These are phyloP conservation scores for Microdon myrmicae DNA, from an alignment of 2,888 invertebrate genomes.

Conservation along the genomic window DNA sequence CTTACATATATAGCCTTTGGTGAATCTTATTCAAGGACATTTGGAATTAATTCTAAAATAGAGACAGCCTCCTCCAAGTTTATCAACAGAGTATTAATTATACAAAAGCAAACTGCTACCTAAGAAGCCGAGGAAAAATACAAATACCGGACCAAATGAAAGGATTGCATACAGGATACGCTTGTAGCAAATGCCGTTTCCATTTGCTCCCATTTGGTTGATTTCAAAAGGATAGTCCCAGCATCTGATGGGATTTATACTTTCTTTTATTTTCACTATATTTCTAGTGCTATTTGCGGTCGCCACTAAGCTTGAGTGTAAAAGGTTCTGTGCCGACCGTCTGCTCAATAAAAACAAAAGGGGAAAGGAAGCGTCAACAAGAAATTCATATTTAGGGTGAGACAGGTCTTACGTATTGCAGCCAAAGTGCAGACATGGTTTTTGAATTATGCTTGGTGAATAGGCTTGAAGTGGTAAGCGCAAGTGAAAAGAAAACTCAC, in stretches of 20 bases:
- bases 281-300: conserved; percentile 23
- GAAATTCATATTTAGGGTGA: conserved; percentile 1
- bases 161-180: conserved; percentile 39
- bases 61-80: no score
- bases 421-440: conserved; percentile 47
- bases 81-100: no score
- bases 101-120: no score
- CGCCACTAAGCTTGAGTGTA: conserved; percentile 41
- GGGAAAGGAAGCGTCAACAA: conserved; percentile 10
- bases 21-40: no score
- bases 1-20: no score
- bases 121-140: not conserved
- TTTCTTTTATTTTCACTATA: conserved; percentile 1
- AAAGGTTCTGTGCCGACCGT: conserved; percentile 21
- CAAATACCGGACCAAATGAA: no score
- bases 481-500: conserved; percentile 35
- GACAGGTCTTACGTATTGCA: conserved; percentile 16
- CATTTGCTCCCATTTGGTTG: conserved; percentile 36
- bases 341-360: no score
- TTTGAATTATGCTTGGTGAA: conserved; percentile 48
- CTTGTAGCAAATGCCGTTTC: conserved; percentile 31
- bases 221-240: conserved; percentile 49
- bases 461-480: conserved; percentile 45
- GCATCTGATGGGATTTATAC: conserved; percentile 35
- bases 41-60: conserved; percentile 52